These are phyloP conservation scores for Ernsta delagoae DNA, from an alignment of 2,888 invertebrate species.

Conservation along the genomic window DNA sequence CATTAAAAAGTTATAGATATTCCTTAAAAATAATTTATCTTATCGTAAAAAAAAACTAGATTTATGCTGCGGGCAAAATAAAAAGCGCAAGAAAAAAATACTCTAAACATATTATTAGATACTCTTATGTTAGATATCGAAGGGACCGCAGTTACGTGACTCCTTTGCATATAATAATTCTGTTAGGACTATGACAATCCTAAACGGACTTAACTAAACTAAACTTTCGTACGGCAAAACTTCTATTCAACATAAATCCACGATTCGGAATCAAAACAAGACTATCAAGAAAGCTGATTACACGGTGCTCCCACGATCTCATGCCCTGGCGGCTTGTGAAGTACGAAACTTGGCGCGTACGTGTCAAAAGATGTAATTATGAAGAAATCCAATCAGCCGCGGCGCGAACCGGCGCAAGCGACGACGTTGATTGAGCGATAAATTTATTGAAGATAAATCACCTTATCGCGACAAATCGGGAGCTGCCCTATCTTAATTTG, in stretches of 20 bases:
- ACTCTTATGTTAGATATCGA: no score
- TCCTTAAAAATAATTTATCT: neutral
- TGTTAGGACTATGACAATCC: no score
- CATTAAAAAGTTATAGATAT: no score
- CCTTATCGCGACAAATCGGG: slow-evolving; percentile 77
- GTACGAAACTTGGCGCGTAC: slow-evolving; percentile 80
- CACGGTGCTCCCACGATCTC: slow-evolving; percentile 83
- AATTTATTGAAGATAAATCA: slow-evolving; percentile 80
- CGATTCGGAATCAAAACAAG: slow-evolving; percentile 73
- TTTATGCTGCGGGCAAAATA: no score
- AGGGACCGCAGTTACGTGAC: no score
- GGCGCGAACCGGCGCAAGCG: slow-evolving; percentile 51
- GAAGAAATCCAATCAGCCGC: slow-evolving; percentile 83
- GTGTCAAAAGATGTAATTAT: slow-evolving; percentile 85
- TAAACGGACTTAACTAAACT: no score
- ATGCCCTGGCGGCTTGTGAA: slow-evolving; percentile 72
- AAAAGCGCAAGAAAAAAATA: no score
- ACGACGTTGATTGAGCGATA: slow-evolving; percentile 74
- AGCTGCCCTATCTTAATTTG: slow-evolving; percentile 57
- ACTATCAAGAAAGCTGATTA: slow-evolving; percentile 81
- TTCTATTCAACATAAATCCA: slow-evolving; percentile 52
- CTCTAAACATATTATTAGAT: no score
- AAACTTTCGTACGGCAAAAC: slow-evolving; percentile 22
- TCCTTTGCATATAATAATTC: no score
- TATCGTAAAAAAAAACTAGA: neutral